Evolutionary conservation across 2,888 invertebrate species (phyloP), one percentile per base, ranked within the genome.

Genomic region (Sinodicranocentrus sp.): DNA sequence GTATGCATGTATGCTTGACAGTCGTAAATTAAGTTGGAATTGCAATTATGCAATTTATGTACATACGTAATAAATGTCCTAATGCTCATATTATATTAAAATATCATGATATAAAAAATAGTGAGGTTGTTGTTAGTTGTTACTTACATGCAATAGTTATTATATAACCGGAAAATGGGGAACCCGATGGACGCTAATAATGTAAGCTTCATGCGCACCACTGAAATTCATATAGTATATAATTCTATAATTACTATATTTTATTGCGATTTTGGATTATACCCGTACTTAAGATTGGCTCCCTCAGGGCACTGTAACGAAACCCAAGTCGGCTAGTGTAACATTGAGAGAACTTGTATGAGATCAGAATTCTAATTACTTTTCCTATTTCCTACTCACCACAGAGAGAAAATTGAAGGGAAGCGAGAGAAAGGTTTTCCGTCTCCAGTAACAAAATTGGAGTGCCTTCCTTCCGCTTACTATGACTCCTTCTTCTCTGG

Each of bases 341-440:
- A 77, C 76, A 59, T 44, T 13, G 19, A 75, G 44, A 59, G 59
- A 54, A 78, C 59, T 48, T 78, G n/a, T 59, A 44, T 78, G 78
- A 78, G 78, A 78, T 68, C 61, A 78, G 78, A 78, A 78, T 78
- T 68, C 78, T 78, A 78, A 78, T 78, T 78, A 78, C 78, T 78
- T 78, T 78, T 26, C 65, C 15, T 33, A 26, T 63, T 61, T 28
- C 33, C 43, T 33, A 33, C 19, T 25, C 6, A 23, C 25, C 25
- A 25, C 59, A 59, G 43, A 73, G 19, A 61, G 73, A 39, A 73
- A 73, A 33, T 44, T 33, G 43, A 61, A 25, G 25, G 15, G 2
- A 59, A 59, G 3, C 3, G 48, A 5, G 33, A 33, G 10, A 59
- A 8, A 23, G 19, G 2, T 59, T 15, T 8, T 59, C 21, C 59